Base-by-base conservation (phyloP, 1,140 invertebrate genomes). In the Halesus radiatus region DNA sequence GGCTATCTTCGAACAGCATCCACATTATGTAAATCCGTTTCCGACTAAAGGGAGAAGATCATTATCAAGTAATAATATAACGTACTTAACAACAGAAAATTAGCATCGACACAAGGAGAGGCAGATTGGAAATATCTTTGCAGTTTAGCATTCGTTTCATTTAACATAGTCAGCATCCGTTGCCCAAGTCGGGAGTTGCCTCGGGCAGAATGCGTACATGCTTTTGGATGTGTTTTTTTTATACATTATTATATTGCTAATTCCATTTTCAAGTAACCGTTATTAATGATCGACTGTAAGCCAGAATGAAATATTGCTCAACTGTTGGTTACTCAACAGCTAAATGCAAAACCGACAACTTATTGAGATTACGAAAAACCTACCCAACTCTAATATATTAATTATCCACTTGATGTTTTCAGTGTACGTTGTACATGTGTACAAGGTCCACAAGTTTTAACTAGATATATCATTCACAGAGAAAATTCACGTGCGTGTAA, bases 341-440 rank as follows among this genome's bases (percentile, higher is more conserved):
- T 32, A 37, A 68, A 32, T 68, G 5, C n/a, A 29, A 29, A 3
- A 45, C 64, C 64, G 1, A 72, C 45, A 18, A 72, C 68, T 16
- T 10, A 72, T 52, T 50, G 50, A 72, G 68, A 72, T 72, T 72
- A 72, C 45, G 18, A 26, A 29, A 26, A 18, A 23, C 23, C 68
- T 72, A 72, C 45, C 45, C 37, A 72, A 50, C 8, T 53, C 68
- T 26, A 54, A 72, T 54, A 72, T 53, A 72, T 72, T 72, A 52
- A 72, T 72, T 72, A 72, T 72, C 45, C 68, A 72, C 68, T 72
- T 72, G 68, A 32, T 64, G 62, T 23, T n/a, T 56, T 45, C 37
- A 45, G 20, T 56, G 8, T 60, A 60, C 26, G 16, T 32, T 29
- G 26, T 29, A 7, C 37, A 45, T 45, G 37, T 29, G 37, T 52